These are phyloP conservation scores for Drosophila rufa DNA, from an alignment of 1,140 invertebrate species.

Conservation along the genomic window DNA sequence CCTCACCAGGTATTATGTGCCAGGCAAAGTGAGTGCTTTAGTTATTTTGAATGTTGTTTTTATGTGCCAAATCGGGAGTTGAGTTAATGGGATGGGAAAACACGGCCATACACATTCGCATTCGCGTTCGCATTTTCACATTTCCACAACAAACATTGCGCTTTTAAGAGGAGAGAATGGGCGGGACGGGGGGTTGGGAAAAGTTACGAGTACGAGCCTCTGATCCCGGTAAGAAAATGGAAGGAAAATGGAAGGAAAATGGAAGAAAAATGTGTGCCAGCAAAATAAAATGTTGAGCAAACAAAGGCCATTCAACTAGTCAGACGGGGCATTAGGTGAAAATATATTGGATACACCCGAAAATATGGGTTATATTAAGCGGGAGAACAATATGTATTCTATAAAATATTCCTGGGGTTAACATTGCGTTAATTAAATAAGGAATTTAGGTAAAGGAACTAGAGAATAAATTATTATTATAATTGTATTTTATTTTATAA, in stretches of 20 bases:
- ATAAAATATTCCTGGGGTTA: not conserved
- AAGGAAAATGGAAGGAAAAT: not conserved
- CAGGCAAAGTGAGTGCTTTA: slow-evolving; percentile 48
- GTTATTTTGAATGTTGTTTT: slow-evolving; percentile 57
- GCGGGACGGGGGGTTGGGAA: not conserved
- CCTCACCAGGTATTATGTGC: slow-evolving; percentile 32
- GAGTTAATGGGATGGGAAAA: slow-evolving; percentile 54
- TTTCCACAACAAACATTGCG: slow-evolving; percentile 34
- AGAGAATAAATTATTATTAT: not conserved
- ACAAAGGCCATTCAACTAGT: slow-evolving; percentile 19
- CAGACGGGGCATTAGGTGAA: not conserved
- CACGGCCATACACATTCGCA: slow-evolving; percentile 17
- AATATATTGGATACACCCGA: not conserved
- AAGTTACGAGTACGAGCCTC: slow-evolving; percentile 6
- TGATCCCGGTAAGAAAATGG: slow-evolving; percentile 26
- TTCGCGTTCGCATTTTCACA: slow-evolving; percentile 17
- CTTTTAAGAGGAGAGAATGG: slow-evolving; percentile 23
- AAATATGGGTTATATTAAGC: not conserved
- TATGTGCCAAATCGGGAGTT: slow-evolving; percentile 51
- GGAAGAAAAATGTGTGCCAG: slow-evolving; percentile 9
- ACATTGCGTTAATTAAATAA: no score
- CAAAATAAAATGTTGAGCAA: slow-evolving; percentile 18
- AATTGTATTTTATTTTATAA: not conserved
- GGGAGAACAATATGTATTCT: not conserved
- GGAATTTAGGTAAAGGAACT: no score